Conservation (phyloP, 2,888 invertebrate species). For the Lapara coniferarum region DNA sequence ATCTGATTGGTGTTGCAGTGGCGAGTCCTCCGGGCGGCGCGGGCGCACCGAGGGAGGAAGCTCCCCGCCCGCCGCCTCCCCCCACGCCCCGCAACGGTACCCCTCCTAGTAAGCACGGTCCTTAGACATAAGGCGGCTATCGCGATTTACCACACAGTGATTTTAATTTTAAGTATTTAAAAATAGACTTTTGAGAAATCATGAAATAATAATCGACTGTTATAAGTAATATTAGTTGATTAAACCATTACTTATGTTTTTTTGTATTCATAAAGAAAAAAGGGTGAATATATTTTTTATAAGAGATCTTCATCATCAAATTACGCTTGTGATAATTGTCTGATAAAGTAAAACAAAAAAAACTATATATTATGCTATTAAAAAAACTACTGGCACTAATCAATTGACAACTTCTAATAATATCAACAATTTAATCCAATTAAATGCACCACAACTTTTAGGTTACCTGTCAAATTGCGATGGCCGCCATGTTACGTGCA, state of each 20-base stretch:
- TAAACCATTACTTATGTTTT: too few species aligned
- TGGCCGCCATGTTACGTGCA: slow-evolving; percentile 61
- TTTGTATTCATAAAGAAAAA: too few species aligned
- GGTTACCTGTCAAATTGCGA: slow-evolving; percentile 37
- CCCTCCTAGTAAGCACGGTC: slow-evolving; percentile 79
- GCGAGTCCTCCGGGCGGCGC: slow-evolving; percentile 91
- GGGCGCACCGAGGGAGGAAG: slow-evolving; percentile 74
- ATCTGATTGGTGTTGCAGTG: slow-evolving; percentile 85
- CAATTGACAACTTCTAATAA: too few species aligned
- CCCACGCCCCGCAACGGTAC: slow-evolving; percentile 79
- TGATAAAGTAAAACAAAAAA: too few species aligned
- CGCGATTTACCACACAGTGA: slow-evolving; percentile 42
- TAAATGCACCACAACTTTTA: background rate
- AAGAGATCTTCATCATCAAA: too few species aligned
- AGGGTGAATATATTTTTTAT: too few species aligned
- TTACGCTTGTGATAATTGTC: too few species aligned
- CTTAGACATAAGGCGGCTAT: slow-evolving; percentile 62
- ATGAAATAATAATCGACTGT: background rate
- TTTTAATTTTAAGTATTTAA: background rate
- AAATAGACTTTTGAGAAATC: background rate
- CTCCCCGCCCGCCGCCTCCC: slow-evolving; percentile 75
- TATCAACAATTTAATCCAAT: too few species aligned
- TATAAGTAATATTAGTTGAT: too few species aligned
- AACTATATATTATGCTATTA: too few species aligned
- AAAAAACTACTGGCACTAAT: too few species aligned